Conservation (phyloP, 2,113 vertebrate genomes). For the Ciconia stormi region DNA sequence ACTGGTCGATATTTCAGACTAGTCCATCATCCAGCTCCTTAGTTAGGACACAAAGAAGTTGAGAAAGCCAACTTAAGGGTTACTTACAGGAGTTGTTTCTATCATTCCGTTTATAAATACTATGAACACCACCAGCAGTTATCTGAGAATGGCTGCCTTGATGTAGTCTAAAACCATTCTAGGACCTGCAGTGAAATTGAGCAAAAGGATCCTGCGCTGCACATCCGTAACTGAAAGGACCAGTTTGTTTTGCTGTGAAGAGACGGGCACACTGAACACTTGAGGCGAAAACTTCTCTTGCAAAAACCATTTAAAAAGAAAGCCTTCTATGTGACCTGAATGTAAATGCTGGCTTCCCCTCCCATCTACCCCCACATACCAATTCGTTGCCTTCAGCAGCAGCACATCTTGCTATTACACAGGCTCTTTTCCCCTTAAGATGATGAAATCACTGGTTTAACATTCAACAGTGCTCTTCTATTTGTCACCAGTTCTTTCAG, state of each 20-base stretch:
- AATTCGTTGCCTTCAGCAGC: neutral
- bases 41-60: neutral
- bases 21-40: neutral
- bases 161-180: neutral
- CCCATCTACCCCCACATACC: neutral
- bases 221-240: neutral
- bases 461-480: neutral
- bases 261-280: neutral
- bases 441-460: neutral
- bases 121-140: neutral
- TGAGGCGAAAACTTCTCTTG: neutral
- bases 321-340: neutral
- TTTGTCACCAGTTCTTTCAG: neutral
- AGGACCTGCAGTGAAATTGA: neutral
- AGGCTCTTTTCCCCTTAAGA: neutral
- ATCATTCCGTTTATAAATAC: slow-evolving; percentile 25
- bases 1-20: neutral
- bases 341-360: neutral
- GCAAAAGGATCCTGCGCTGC: neutral
- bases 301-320: neutral
- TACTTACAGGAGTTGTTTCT: neutral
- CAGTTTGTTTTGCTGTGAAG: neutral
- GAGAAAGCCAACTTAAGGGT: neutral
- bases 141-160: neutral
- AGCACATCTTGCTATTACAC: neutral